Conservation (phyloP, 2,113 vertebrate species). For the Cepphus grylle region DNA sequence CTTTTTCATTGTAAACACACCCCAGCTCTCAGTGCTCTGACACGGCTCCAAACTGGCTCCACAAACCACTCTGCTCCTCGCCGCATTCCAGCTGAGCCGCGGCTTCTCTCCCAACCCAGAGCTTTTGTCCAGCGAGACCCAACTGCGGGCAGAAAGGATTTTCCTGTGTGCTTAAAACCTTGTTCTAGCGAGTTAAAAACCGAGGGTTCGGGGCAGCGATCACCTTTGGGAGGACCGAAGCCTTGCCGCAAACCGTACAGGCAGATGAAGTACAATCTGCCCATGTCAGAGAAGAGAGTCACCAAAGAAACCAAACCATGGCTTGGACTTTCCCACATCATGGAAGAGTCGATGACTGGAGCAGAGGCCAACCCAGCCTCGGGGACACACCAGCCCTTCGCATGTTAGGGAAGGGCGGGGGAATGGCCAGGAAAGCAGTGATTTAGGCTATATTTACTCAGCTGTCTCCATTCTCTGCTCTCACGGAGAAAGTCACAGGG, state of each 20-base stretch:
- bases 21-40: not conserved
- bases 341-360: not conserved
- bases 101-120: conserved; percentile 11
- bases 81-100: conserved; percentile 25
- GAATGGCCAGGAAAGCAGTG: conserved; percentile 49
- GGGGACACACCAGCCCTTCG: conserved; percentile 1
- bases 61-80: not conserved
- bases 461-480: conserved; percentile 53
- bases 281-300: not conserved
- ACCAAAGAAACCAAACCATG: conserved; percentile 6
- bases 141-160: not conserved
- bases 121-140: conserved; percentile 6
- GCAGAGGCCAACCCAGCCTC: conserved; percentile 2
- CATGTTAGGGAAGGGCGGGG: not conserved
- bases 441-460: conserved; percentile 64
- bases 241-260: fast-evolving
- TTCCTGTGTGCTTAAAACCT: not conserved
- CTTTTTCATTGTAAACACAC: conserved; percentile 40
- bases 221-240: not conserved
- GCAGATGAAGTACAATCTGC: not conserved
- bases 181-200: not conserved
- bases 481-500: conserved; percentile 51
- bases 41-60: conserved; percentile 34
- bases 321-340: conserved; percentile 22
- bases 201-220: not conserved